Evolutionary conservation across 2,888 invertebrate genomes (phyloP).

Genomic region (Hermaeophaga mercurialis): DNA sequence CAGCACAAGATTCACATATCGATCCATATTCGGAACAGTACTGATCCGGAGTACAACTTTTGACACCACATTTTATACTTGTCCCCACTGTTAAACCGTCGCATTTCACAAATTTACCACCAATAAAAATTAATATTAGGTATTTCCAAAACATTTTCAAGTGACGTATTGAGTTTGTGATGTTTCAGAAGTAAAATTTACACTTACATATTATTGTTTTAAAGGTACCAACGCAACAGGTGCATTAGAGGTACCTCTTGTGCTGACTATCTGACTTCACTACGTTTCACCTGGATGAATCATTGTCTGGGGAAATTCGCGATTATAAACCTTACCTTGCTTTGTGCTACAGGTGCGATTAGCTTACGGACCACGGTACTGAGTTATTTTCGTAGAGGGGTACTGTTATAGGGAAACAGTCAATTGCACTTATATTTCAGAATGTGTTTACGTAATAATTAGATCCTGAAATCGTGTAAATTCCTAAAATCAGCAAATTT

Average conservation of each 20-base stretch:
- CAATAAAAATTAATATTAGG: neutral
- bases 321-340: neutral
- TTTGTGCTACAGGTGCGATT: neutral
- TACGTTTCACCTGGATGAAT: conserved; percentile 11
- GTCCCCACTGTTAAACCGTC: conserved; percentile 1
- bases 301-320: neutral
- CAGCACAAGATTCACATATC: conserved; percentile 1
- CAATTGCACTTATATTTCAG: too few relatives aligned
- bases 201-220: conserved; percentile 5
- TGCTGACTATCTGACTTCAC: conserved; percentile 10
- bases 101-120: neutral
- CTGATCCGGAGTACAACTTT: neutral
- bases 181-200: neutral
- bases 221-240: conserved; percentile 9
- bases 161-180: neutral
- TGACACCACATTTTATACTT: conserved; percentile 1
- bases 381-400: conserved; percentile 9
- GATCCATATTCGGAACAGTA: conserved; percentile 2
- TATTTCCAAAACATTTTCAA: neutral
- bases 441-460: too few relatives aligned
- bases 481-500: too few relatives aligned
- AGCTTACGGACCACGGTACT: neutral
- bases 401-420: neutral
- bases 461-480: too few relatives aligned
- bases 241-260: neutral